A percentile compares a stretch with the other conserved stretches of the same genome.
phyloP scores from a whole-genome alignment of 2,888 invertebrate species.

The Perdita meconis region DNA sequence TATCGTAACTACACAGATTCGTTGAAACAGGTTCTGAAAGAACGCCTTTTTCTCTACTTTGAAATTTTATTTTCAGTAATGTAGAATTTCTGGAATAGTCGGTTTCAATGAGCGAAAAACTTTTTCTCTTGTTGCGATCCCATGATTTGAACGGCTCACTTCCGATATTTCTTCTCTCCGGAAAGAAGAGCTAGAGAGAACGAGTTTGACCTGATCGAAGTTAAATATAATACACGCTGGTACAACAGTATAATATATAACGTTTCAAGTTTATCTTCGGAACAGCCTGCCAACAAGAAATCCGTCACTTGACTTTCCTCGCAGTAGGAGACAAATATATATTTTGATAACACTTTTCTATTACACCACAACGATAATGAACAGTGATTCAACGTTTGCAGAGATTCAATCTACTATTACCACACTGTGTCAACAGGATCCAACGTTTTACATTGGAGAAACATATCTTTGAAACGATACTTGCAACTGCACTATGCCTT shows the following conservation, averaged over 20 bases:
- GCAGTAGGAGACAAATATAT: conserved; percentile 34
- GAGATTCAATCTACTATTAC: too few species aligned
- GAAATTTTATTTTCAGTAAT: conserved; percentile 29
- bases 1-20: neutral
- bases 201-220: conserved; percentile 38
- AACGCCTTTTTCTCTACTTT: conserved; percentile 1
- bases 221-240: conserved; percentile 31
- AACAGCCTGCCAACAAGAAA: conserved; percentile 20
- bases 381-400: too few species aligned
- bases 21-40: conserved; percentile 11
- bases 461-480: too few species aligned
- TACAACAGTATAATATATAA: conserved; percentile 11
- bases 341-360: too few species aligned
- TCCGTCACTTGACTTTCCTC: conserved; percentile 46
- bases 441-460: too few species aligned
- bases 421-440: too few species aligned
- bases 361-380: too few species aligned
- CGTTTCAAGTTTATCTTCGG: too few species aligned
- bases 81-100: conserved; percentile 47
- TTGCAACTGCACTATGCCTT: too few species aligned
- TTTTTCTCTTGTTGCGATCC: conserved; percentile 17
- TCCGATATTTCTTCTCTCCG: conserved; percentile 43
- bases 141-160: conserved; percentile 44
- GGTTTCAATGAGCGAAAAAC: conserved; percentile 46
- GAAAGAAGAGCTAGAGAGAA: conserved; percentile 29